These are phyloP conservation scores for Empis stercorea DNA, from an alignment of 2,888 invertebrate genomes.

Conservation along the genomic window DNA sequence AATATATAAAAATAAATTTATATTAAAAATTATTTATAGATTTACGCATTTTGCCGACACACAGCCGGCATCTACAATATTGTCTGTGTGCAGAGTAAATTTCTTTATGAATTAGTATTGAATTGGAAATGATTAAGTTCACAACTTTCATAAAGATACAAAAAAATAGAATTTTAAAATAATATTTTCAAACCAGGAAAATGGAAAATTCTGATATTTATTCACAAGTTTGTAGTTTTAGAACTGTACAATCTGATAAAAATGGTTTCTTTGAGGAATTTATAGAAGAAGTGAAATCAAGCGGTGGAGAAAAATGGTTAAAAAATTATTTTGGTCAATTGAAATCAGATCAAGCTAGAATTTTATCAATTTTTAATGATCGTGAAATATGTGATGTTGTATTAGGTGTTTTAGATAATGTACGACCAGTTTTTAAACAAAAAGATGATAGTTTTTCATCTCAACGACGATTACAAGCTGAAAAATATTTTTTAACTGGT, in stretches of 20 bases:
- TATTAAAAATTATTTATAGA: no score
- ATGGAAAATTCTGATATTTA: conserved; percentile 39
- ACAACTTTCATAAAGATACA: background rate
- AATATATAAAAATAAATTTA: no score
- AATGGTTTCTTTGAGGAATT: conserved; percentile 64
- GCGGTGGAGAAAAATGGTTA: conserved; percentile 44
- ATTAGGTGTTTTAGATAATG: conserved; percentile 47
- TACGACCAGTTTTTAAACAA: conserved; percentile 51
- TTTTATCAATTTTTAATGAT: conserved; percentile 37
- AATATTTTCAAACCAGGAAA: conserved; percentile 19
- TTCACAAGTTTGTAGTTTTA: conserved; percentile 54
- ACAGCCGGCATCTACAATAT: no score
- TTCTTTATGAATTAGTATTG: no score
- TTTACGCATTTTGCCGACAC: no score
- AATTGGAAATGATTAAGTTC: no score
- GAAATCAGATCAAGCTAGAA: conserved; percentile 45
- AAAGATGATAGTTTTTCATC: conserved; percentile 51
- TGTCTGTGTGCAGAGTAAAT: no score
- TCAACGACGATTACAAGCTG: conserved; percentile 48
- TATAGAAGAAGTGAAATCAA: conserved; percentile 42
- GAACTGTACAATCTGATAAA: conserved; percentile 59
- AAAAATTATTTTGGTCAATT: conserved; percentile 44
- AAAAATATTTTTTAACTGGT: conserved; percentile 41
- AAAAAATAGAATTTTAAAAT: background rate
- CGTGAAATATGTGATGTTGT: conserved; percentile 38